Base-by-base conservation (phyloP, 2,888 invertebrate genomes). In the Apamea sordens region DNA sequence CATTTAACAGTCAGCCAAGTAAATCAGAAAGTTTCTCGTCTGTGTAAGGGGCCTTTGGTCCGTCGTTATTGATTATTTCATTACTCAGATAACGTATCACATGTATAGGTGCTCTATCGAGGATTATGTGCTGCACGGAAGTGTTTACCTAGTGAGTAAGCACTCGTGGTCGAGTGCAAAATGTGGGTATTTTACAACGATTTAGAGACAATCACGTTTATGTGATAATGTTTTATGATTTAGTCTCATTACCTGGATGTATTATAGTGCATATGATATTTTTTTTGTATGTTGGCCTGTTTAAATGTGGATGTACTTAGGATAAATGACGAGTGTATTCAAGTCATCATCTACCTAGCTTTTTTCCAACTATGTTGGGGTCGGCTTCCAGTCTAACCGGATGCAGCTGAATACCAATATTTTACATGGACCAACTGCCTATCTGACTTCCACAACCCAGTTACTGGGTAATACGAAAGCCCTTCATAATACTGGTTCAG, bases 121-220 rank as follows among this genome's bases (percentile, higher is more conserved):
- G 68, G 64, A 79, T 79, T 63, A 85, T 36, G 53, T n/a, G 11
- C 24, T 75, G 77, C 24, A 47, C 59, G 84, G 67, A 82, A 88
- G 77, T 83, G 77, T 86, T 84, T 88, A 82, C 74, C 28, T 61
- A 36, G 75, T 80, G 70, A 77, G 79, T 80, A 77, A 74, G 78
- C 76, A 73, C 77, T 88, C 24, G 32, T 8, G 13, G 1, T 73
- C 32, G 32, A 86, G 88, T 80, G 82, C 11, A 18, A 65, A 36
- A 67, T 76, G 36, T 67, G 50, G 72, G 56, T 72, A 82, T 65
- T 78, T 75, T 82, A 79, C 83, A 73, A 73, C 72, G 24, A 75
- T 82, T 10, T 36, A 73, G 53, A 65, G 50, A 84, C 64, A 78
- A 68, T 56, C 78, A 85, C 68, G 85, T 75, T 74, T 69, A 61